These are phyloP conservation scores for Gobius niger DNA, from an alignment of 2,113 vertebrate species.

Conservation along the genomic window DNA sequence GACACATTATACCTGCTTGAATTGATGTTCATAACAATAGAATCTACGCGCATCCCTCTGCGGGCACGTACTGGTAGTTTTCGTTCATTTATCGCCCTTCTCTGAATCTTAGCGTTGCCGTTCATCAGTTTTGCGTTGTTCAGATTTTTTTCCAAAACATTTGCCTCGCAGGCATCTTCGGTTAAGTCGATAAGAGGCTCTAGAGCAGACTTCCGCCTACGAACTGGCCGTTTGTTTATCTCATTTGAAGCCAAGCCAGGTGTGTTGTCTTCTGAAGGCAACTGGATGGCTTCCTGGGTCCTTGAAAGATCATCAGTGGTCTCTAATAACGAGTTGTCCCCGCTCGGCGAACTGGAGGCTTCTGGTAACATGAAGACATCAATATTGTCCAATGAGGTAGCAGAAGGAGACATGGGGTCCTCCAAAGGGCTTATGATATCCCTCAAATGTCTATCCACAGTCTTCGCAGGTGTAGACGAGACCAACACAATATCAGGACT, in stretches of 20 bases:
- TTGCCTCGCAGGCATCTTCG: slow-evolving; percentile 26
- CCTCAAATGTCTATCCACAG: slow-evolving; percentile 32
- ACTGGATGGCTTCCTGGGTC: slow-evolving; percentile 26
- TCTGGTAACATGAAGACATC: slow-evolving; percentile 69
- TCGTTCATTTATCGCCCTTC: slow-evolving; percentile 55
- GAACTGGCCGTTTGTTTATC: slow-evolving; percentile 19
- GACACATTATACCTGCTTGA: slow-evolving; percentile 65
- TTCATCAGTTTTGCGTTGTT: slow-evolving; percentile 41
- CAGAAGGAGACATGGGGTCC: slow-evolving; percentile 65
- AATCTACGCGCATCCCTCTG: slow-evolving; percentile 71
- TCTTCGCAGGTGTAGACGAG: slow-evolving; percentile 41
- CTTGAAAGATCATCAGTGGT: background rate
- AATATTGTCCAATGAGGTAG: slow-evolving; percentile 63
- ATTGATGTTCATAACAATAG: slow-evolving; percentile 77
- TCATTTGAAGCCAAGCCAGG: slow-evolving; percentile 31
- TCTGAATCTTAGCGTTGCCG: slow-evolving; percentile 36
- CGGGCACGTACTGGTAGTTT: slow-evolving; percentile 68
- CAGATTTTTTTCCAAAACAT: slow-evolving; percentile 32
- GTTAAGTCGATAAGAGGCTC: slow-evolving; percentile 48
- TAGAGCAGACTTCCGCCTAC: slow-evolving; percentile 6
- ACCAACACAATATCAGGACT: slow-evolving; percentile 56
- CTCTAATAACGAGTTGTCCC: slow-evolving; percentile 40
- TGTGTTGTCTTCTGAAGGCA: slow-evolving; percentile 4
- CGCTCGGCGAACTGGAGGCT: slow-evolving; percentile 65
- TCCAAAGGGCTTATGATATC: slow-evolving; percentile 72